phyloP scores from a whole-genome alignment of 2,888 invertebrate species.

The Heliconius ethilla region DNA sequence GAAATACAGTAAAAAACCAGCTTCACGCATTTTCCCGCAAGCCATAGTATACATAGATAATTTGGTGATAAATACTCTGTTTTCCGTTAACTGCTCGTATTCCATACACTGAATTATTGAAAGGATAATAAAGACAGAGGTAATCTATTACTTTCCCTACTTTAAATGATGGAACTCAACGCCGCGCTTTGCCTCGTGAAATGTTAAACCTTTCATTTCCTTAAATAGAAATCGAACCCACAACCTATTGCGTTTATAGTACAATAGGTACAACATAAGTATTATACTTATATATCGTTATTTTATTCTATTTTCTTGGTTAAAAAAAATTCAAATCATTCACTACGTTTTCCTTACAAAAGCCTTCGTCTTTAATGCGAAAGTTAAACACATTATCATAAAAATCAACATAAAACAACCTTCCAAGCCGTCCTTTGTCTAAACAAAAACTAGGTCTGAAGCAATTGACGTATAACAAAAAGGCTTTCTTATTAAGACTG shows the following conservation, averaged over 20 bases:
- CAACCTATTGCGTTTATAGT: no score
- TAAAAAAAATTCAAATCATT: background rate
- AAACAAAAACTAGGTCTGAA: slow-evolving; percentile 24
- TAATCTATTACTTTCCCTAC: no score
- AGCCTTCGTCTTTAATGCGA: background rate
- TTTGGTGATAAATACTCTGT: background rate
- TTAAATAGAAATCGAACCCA: no score
- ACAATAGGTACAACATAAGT: background rate
- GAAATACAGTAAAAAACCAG: background rate
- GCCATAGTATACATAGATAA: background rate
- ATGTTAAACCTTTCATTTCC: no score
- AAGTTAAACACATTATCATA: slow-evolving; percentile 18
- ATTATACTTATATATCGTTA: background rate
- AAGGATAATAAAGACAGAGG: no score
- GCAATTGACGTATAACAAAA: slow-evolving; percentile 20
- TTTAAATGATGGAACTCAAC: no score
- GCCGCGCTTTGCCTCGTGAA: no score
- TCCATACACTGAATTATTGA: no score
- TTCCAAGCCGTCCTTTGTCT: slow-evolving; percentile 20
- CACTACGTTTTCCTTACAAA: background rate
- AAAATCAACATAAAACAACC: slow-evolving; percentile 13
- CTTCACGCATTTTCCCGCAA: background rate
- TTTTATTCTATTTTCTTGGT: background rate
- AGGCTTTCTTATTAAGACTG: slow-evolving; percentile 24
- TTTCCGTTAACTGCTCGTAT: background rate